These are phyloP conservation scores for Drosophila mayaguana DNA, from an alignment of 2,888 invertebrate genomes.

Conservation along the genomic window DNA sequence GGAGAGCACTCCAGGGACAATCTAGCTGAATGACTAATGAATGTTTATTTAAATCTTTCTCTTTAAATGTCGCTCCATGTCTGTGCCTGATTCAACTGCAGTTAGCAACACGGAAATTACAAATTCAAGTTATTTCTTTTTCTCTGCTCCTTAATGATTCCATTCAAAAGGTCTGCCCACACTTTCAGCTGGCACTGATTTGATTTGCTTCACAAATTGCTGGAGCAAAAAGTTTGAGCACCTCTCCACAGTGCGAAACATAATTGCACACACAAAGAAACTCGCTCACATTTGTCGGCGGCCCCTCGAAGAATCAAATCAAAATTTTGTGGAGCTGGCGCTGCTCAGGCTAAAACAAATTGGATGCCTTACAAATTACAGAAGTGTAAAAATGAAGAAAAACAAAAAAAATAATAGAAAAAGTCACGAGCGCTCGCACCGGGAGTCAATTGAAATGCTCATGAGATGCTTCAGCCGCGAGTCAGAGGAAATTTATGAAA, in stretches of 20 bases:
- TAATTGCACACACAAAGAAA: constrained; percentile 51
- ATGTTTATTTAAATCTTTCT: background rate
- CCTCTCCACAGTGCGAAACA: constrained; percentile 44
- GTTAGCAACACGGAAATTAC: constrained; percentile 31
- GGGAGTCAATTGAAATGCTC: constrained; percentile 44
- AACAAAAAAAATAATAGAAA: background rate
- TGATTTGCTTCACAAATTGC: constrained; percentile 54
- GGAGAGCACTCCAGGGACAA: background rate
- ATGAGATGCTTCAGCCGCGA: constrained; percentile 40
- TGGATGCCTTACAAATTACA: constrained; percentile 61
- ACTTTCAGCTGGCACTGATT: constrained; percentile 38
- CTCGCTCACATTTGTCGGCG: background rate
- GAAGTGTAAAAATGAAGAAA: too few species aligned
- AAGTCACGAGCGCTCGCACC: constrained; percentile 39
- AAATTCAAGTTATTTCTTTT: constrained; percentile 9
- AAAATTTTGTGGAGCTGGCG: constrained; percentile 26
- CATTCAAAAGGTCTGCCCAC: constrained; percentile 39
- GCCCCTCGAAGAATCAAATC: constrained; percentile 18
- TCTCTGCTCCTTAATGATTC: constrained; percentile 38
- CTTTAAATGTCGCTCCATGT: background rate
- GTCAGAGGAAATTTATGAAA: constrained; percentile 68
- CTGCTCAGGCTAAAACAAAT: constrained; percentile 55
- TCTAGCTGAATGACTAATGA: background rate
- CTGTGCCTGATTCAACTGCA: background rate
- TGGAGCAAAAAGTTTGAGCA: constrained; percentile 49